Evolutionary conservation across 2,797 vertebrate genomes (phyloP).

Genomic region (Anomalospiza imberbis): DNA sequence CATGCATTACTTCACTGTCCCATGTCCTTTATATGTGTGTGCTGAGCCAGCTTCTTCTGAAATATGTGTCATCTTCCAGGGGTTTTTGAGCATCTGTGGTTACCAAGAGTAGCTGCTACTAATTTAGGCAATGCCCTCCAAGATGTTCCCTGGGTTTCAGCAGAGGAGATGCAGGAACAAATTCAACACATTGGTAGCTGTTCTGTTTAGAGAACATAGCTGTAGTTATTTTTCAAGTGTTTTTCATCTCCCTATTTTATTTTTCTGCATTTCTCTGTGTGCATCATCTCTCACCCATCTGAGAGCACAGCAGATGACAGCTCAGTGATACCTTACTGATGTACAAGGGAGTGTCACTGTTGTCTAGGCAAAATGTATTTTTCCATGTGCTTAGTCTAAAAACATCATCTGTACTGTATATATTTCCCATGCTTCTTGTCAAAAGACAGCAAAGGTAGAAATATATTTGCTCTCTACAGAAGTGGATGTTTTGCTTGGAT

Average conservation of each 20-base stretch:
- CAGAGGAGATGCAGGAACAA: not conserved
- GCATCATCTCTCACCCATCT: not conserved
- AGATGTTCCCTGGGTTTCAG: not conserved
- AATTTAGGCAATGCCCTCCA: not conserved
- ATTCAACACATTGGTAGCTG: not conserved
- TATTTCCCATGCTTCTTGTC: not conserved
- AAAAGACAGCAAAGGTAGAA: not conserved
- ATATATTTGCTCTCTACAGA: not conserved
- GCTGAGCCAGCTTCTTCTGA: not conserved
- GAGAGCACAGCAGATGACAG: not conserved
- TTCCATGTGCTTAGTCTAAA: not conserved
- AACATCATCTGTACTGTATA: not conserved
- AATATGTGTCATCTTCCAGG: not conserved
- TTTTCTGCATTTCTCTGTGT: not conserved
- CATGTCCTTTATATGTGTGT: not conserved
- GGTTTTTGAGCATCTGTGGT: not conserved
- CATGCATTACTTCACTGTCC: not conserved
- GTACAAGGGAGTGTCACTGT: not conserved
- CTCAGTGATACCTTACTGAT: not conserved
- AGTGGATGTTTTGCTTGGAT: not conserved
- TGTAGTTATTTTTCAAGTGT: not conserved
- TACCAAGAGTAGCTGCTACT: not conserved
- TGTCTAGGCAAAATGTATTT: conserved; percentile 9
- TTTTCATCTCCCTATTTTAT: not conserved
- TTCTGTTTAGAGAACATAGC: not conserved